Percentiles rank a stretch among this genome's conserved stretches.
These are phyloP conservation scores for Drosophila funebris DNA, from an alignment of 1,140 invertebrate species.

Conservation along the genomic window DNA sequence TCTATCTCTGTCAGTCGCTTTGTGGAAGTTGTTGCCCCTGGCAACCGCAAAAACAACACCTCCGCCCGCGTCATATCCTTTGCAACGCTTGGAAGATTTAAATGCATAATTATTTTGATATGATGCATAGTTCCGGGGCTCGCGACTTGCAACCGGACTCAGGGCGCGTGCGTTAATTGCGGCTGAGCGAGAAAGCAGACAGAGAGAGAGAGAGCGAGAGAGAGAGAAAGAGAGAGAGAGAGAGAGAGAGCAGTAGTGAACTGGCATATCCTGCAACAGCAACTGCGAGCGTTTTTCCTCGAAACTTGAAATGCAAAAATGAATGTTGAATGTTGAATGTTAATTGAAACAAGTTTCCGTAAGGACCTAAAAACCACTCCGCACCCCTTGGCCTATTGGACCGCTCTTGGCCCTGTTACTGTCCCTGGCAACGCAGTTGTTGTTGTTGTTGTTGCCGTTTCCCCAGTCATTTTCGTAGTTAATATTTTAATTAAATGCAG, in stretches of 20 bases:
- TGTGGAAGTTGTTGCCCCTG: slow-evolving; percentile 22
- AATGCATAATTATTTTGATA: slow-evolving; percentile 79
- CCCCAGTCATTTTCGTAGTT: slow-evolving; percentile 72
- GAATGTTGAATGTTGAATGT: slow-evolving; percentile 57
- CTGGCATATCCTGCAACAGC: slow-evolving; percentile 55
- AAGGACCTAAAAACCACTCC: slow-evolving; percentile 39
- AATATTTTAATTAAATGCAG: slow-evolving; percentile 83
- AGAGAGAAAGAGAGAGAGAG: slow-evolving; percentile 32
- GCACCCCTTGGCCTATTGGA: background rate
- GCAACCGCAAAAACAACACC: slow-evolving; percentile 32
- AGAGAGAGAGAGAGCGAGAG: slow-evolving; percentile 6
- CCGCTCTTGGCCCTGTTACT: slow-evolving; percentile 9
- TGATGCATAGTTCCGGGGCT: slow-evolving; percentile 79
- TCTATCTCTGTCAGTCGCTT: background rate
- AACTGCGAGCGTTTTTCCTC: slow-evolving; percentile 53
- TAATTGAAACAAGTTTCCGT: slow-evolving; percentile 76
- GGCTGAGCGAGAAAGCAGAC: slow-evolving; percentile 43
- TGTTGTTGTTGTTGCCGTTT: slow-evolving; percentile 18
- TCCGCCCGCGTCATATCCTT: slow-evolving; percentile 45
- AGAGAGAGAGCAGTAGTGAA: background rate
- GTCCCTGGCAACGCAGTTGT: background rate
- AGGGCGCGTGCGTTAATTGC: slow-evolving; percentile 70
- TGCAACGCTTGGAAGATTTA: slow-evolving; percentile 79
- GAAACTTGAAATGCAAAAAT: slow-evolving; percentile 74
- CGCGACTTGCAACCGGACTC: slow-evolving; percentile 24